Evolutionary conservation across 1,140 invertebrate species (phyloP), one percentile per base, ranked within the genome.

Genomic region (Drosophila miranda): DNA sequence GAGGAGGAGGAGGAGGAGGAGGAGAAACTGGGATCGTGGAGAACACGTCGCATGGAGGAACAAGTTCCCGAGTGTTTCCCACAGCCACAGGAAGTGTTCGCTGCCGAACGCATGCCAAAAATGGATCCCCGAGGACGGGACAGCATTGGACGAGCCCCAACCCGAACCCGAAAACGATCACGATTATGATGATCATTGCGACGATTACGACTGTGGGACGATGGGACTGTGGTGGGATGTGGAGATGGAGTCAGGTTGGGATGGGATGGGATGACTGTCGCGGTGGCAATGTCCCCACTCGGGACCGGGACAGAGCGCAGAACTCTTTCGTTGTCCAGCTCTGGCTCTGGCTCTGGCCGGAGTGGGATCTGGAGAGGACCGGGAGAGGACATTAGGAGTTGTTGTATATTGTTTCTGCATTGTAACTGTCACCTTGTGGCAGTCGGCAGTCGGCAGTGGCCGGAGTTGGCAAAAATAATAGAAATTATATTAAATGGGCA

Each of bases 401-500:
- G 75, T 76, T 84, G 77, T 76, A 86, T 80, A 84, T 80, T 86
- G 78, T 84, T 84, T 76, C 72, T 86, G 80, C 81, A 70, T 86
- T 84, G 81, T 84, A 84, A 86, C 81, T 84, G 81, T 84, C 81
- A 84, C 81, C 81, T 80, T 50, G 77, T 80, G 76, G 82, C 81
- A 84, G 80, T 86, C 77, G 60, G 67, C 81, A 74, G 71, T 68
- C 21, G 64, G 49, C 30, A n/a, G 50, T 30, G 30, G 30, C 30
- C 30, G 30, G 8, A 79, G 80, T 78, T 83, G 80, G 72, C 81
- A 80, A 55, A 80, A 84, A 84, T 84, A 84, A 86, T 81, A 86
- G 81, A 86, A 84, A 84, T 84, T 84, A 86, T 84, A 86, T 84
- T 75, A 84, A 84, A 84, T 84, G 81, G 81, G 76, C 77, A 86